These are phyloP conservation scores for Xanthorhoe designata DNA, from an alignment of 2,888 invertebrate species.

Conservation along the genomic window DNA sequence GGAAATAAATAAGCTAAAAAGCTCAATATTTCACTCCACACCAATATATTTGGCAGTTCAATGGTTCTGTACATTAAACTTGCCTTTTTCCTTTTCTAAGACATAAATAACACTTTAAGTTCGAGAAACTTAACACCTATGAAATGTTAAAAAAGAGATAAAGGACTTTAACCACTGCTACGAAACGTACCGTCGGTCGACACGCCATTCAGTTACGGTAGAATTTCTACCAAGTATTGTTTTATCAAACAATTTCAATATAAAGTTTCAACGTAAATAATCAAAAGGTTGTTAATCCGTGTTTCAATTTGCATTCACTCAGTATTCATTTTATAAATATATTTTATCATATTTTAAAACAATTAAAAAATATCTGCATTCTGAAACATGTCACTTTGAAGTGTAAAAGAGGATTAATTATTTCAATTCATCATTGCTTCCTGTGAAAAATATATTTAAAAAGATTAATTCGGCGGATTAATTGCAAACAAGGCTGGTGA, in stretches of 20 bases:
- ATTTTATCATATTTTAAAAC: neutral
- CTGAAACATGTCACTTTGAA: neutral
- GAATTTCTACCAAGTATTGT: too few relatives aligned
- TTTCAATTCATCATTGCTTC: constrained; percentile 2
- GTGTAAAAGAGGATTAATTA: neutral
- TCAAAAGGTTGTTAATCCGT: neutral
- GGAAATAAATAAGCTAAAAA: constrained; percentile 32
- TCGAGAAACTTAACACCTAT: too few relatives aligned
- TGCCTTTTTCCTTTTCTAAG: neutral
- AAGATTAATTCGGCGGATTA: neutral
- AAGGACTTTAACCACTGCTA: too few relatives aligned
- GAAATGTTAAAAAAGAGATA: too few relatives aligned
- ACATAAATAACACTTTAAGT: neutral
- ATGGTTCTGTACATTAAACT: constrained; percentile 18
- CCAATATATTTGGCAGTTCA: constrained; percentile 24
- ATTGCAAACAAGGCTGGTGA: neutral
- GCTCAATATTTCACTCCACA: constrained; percentile 28
- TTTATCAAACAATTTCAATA: neutral
- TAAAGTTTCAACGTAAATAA: neutral
- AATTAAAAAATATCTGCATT: neutral
- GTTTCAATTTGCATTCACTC: neutral
- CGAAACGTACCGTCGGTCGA: too few relatives aligned
- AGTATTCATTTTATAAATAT: neutral
- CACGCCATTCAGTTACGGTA: too few relatives aligned
- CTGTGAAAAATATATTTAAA: neutral